Percentiles rank a stretch among this genome's conserved stretches.
These are phyloP conservation scores for Battus philenor DNA, from an alignment of 1,140 invertebrate species.

Conservation along the genomic window DNA sequence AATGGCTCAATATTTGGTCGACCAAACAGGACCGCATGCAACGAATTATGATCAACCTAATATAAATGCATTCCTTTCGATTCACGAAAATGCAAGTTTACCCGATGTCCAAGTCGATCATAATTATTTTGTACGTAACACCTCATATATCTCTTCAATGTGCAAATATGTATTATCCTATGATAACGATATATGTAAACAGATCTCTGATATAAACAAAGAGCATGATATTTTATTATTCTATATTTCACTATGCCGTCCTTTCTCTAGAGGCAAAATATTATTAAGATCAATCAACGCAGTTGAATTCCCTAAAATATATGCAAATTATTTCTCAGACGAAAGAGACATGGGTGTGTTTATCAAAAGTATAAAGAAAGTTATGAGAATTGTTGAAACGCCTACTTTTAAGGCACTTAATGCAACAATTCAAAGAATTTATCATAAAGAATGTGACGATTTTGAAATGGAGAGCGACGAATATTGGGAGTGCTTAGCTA, in stretches of 20 bases:
- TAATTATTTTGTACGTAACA: constrained; percentile 79
- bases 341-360: constrained; percentile 49
- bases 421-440: constrained; percentile 53
- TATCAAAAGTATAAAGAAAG: constrained; percentile 39
- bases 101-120: constrained; percentile 80
- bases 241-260: constrained; percentile 55
- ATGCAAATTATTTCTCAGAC: constrained; percentile 59
- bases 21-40: constrained; percentile 51
- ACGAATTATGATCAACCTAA: constrained; percentile 67
- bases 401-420: constrained; percentile 36
- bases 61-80: constrained; percentile 76
- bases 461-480: constrained; percentile 39
- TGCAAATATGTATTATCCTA: constrained; percentile 62
- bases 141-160: constrained; percentile 41
- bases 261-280: constrained; percentile 51
- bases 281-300: constrained; percentile 82
- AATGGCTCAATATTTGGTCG: constrained; percentile 41
- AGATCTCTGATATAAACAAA: constrained; percentile 77
- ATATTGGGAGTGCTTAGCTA: constrained; percentile 65
- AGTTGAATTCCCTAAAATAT: constrained; percentile 78
- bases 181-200: constrained; percentile 85
- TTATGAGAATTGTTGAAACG: constrained; percentile 47
- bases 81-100: constrained; percentile 70
- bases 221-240: constrained; percentile 57
- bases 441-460: constrained; percentile 47